These are phyloP conservation scores for rabbit (Oryctolagus cuniculus) DNA, from an alignment of 2,113 vertebrate species.

Conservation along the genomic window mOryCun1.1 NC_091443.1:98231501-98232000, in stretches of 20 bases:
- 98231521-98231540: conserved; percentile 33
- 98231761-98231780: background rate
- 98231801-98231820: background rate
- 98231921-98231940: background rate
- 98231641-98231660: background rate
- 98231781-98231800: background rate
- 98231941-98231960: background rate
- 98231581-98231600: conserved; percentile 56
- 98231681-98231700: background rate
- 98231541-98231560: conserved; percentile 8
- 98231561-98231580: conserved; percentile 10
- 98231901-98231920: background rate
- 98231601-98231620: background rate
- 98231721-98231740: background rate
- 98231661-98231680: background rate
- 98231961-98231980: background rate
- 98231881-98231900: background rate
- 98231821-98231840: background rate
- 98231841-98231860: background rate
- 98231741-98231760: conserved; percentile 10
- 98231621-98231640: background rate
- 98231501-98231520: background rate
- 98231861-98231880: background rate
- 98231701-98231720: too few species aligned
- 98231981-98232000: background rate